Percentiles rank a stretch among this genome's conserved stretches.
phyloP scores from a whole-genome alignment of 2,797 vertebrate species.

The Eulemur mongoz region DNA sequence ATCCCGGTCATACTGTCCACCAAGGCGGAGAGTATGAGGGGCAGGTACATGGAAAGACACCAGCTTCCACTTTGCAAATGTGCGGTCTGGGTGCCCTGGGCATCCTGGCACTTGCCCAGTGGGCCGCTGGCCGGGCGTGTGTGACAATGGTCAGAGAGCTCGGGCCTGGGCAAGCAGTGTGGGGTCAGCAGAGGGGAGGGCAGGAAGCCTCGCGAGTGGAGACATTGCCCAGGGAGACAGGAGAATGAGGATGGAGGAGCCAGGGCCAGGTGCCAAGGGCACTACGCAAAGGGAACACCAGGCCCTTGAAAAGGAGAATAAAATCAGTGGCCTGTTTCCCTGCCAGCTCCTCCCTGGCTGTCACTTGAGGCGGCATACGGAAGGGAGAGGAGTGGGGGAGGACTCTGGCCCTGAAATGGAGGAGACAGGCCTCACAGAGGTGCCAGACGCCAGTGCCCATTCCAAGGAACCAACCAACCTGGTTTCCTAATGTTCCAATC shows the following conservation, averaged over 20 bases:
- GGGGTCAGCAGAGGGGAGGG: not conserved
- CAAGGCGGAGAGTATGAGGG: no score
- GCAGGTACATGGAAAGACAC: not conserved
- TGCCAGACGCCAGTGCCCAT: constrained; percentile 56
- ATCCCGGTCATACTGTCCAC: not conserved
- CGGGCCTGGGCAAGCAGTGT: not conserved
- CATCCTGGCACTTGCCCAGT: not conserved
- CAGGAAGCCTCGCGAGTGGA: not conserved
- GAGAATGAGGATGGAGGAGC: not conserved
- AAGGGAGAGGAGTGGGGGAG: not conserved
- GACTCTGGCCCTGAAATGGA: constrained; percentile 26
- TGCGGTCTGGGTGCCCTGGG: not conserved
- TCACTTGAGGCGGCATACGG: constrained; percentile 62
- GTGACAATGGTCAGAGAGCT: not conserved
- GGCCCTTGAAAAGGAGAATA: not conserved
- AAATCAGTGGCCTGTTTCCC: not conserved
- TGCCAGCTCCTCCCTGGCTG: constrained; percentile 73
- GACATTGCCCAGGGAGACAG: not conserved
- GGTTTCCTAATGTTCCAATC: constrained; percentile 5
- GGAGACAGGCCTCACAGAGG: constrained; percentile 60
- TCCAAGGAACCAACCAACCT: constrained; percentile 28
- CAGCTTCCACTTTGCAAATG: not conserved
- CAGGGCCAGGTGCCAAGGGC: fast-evolving
- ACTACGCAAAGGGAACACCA: not conserved
- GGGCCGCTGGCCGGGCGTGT: not conserved